phyloP scores from a whole-genome alignment of 1,140 invertebrate species.

The Penaeus vannamei region DNA sequence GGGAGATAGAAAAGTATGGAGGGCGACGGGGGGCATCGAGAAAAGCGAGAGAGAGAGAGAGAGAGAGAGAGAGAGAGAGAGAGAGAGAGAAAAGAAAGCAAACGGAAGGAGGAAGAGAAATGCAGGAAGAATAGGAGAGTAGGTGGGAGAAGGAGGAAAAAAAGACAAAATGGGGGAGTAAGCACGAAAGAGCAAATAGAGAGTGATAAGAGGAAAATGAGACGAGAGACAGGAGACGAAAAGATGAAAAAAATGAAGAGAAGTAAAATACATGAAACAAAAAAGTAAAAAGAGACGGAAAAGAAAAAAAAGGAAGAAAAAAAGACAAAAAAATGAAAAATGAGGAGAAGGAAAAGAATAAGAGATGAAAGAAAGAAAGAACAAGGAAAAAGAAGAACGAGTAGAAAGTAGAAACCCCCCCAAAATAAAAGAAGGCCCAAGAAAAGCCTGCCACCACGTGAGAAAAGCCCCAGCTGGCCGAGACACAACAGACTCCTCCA shows the following conservation, averaged over 20 bases:
- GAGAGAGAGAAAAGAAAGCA: neutral
- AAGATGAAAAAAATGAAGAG: constrained; percentile 14
- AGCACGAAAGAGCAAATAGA: neutral
- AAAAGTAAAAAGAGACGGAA: neutral
- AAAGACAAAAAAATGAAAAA: neutral
- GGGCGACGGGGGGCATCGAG: neutral
- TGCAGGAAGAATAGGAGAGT: neutral
- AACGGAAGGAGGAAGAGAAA: too few species aligned
- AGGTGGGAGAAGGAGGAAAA: neutral
- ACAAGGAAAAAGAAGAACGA: neutral
- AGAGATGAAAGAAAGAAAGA: neutral
- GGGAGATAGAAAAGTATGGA: neutral
- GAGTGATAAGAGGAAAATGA: constrained; percentile 7
- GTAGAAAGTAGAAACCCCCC: too few species aligned
- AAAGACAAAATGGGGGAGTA: neutral
- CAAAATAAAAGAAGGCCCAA: neutral
- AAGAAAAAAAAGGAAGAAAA: neutral
- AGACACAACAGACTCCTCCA: too few species aligned
- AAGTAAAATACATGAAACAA: neutral
- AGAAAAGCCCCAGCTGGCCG: neutral
- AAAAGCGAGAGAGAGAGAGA: neutral
- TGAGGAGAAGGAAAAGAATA: neutral
- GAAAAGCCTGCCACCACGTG: neutral
- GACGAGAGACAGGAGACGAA: neutral
- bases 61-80: neutral